Evolutionary conservation across 2,113 vertebrate species (phyloP).

Genomic region (Microtus ochrogaster): DNA sequence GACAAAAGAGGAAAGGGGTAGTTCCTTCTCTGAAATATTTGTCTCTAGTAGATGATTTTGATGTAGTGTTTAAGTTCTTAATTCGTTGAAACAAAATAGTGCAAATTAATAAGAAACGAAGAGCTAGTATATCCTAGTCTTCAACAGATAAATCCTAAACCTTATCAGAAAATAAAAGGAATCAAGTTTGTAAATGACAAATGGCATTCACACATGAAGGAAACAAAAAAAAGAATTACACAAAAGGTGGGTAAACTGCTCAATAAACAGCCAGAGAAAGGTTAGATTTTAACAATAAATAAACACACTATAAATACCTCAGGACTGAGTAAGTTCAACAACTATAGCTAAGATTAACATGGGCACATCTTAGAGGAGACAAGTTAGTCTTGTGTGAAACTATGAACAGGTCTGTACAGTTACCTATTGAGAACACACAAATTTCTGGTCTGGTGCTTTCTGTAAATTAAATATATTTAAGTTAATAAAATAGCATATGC

Average conservation of each 20-base stretch:
- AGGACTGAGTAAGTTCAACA: slow-evolving; percentile 23
- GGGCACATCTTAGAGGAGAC: not conserved
- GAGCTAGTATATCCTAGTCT: not conserved
- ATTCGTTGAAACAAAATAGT: slow-evolving; percentile 17
- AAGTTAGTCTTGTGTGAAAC: slow-evolving; percentile 35
- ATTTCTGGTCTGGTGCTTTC: not conserved
- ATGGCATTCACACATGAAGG: not conserved
- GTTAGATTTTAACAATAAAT: slow-evolving; percentile 54
- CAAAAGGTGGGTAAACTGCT: not conserved
- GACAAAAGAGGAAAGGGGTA: slow-evolving; percentile 74
- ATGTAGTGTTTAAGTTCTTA: slow-evolving; percentile 60
- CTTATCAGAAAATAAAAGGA: slow-evolving; percentile 4
- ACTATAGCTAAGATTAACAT: slow-evolving; percentile 32
- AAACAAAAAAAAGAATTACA: slow-evolving; percentile 38
- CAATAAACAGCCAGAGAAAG: slow-evolving; percentile 38
- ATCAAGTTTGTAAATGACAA: not conserved
- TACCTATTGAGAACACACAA: not conserved
- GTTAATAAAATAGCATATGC: slow-evolving; percentile 22
- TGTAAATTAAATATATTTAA: slow-evolving; percentile 56
- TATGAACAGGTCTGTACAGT: not conserved
- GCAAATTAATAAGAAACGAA: slow-evolving; percentile 44
- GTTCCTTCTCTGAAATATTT: slow-evolving; percentile 72
- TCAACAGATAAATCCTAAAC: slow-evolving; percentile 16
- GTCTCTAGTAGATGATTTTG: slow-evolving; percentile 57
- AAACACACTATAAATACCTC: not conserved